Evolutionary conservation across 1,140 invertebrate species (phyloP), one percentile per base, ranked within the genome.

Genomic region (Calycopis cecrops): DNA sequence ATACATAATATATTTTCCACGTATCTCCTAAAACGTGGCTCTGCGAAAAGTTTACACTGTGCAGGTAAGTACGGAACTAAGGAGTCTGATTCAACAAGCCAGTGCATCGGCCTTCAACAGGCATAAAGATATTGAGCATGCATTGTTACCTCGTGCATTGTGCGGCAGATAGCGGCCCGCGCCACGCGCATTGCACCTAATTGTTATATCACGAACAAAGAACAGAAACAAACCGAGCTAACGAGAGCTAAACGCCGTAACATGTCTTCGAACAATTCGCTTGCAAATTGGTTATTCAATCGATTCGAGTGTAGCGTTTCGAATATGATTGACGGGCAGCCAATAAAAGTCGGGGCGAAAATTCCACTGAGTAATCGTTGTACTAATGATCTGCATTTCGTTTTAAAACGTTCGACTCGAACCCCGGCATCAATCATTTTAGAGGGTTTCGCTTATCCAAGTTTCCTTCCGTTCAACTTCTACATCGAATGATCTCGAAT

Each of bases 401-500:
- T 77, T 85, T 87, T 85, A 85, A 85, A 87, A 79, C 63, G 69
- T 73, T 72, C 63, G 57, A 63, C 50, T 71, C 65, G 73, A 67
- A 61, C 69, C 69, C 62, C 70, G 74, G 80, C 84, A 87, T 87
- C 84, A 87, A 87, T 87, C 84, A 87, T 85, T 84, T 87, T 85
- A 80, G 82, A 87, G 82, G 82, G 82, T 79, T 85, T 87, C 84
- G 72, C 75, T 85, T n/a, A n/a, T n/a, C 77, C 84, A 78, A 82
- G 78, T 85, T 86, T 83, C 78, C 78, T 78, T 83, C 77, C 79
- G 71, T 62, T 71, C 67, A 81, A 81, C 77, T 84, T 83, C 80
- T 79, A 73, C 80, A 77, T 84, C 75, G 80, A 85, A 76, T 79
- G 84, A 87, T 87, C 84, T 84, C 79, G 67, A 73, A 71, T 81